These are phyloP conservation scores for Chaetodon auriga DNA, from an alignment of 2,113 vertebrate genomes.

Conservation along the genomic window DNA sequence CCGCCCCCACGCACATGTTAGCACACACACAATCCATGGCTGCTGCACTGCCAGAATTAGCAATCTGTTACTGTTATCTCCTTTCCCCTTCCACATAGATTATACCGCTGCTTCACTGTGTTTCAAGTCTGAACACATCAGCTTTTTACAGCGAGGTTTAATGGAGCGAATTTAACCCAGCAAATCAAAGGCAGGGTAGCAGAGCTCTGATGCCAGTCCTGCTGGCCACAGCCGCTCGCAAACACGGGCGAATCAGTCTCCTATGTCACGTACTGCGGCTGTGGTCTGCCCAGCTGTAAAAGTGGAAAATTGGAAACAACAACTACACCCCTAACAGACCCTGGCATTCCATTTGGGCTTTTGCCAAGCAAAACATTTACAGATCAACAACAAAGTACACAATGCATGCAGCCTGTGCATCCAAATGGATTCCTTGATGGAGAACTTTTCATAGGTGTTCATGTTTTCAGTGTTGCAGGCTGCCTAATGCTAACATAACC, in stretches of 20 bases:
- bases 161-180: conserved; percentile 56
- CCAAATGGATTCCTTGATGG: conserved; percentile 34
- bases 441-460: conserved; percentile 11
- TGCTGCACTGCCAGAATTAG: conserved; percentile 50
- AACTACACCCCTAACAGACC: conserved; percentile 75
- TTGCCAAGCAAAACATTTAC: conserved; percentile 65
- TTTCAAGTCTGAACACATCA: conserved; percentile 63
- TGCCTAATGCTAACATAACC: not conserved
- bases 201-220: conserved; percentile 42
- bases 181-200: conserved; percentile 55
- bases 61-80: conserved; percentile 61
- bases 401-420: conserved; percentile 31
- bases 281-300: conserved; percentile 76
- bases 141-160: conserved; percentile 63
- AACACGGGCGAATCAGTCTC: conserved; percentile 58
- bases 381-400: conserved; percentile 70
- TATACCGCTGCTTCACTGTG: conserved; percentile 36
- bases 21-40: conserved; percentile 32
- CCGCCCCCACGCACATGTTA: conserved; percentile 42
- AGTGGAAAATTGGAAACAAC: conserved; percentile 80
- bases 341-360: conserved; percentile 74
- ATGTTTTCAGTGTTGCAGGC: not conserved
- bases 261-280: conserved; percentile 68
- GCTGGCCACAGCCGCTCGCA: conserved; percentile 47
- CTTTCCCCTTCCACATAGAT: conserved; percentile 42